Evolutionary conservation across 2,888 invertebrate genomes (phyloP).

Genomic region (Lochmaea capreae): DNA sequence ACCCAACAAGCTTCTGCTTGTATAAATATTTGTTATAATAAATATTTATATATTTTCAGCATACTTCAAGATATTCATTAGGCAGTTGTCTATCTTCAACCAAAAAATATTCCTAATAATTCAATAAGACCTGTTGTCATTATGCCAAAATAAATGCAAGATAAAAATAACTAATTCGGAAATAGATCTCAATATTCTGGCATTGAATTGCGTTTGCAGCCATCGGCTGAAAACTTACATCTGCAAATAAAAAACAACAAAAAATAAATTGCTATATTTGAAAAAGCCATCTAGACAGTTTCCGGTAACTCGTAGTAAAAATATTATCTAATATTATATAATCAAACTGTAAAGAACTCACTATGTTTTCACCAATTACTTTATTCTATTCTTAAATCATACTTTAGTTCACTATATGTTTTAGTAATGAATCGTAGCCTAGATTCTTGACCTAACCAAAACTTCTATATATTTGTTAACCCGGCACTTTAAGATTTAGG

Average conservation of each 20-base stretch:
- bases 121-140: constrained; percentile 31
- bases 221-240: constrained; percentile 23
- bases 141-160: constrained; percentile 33
- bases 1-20: no score
- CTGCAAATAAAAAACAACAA: constrained; percentile 13
- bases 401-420: no score
- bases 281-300: not conserved
- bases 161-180: constrained; percentile 28
- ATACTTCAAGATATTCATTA: constrained; percentile 10
- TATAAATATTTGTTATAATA: no score
- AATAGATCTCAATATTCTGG: constrained; percentile 31
- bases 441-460: no score
- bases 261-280: not conserved
- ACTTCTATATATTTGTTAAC: no score
- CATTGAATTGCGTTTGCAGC: constrained; percentile 24
- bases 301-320: not conserved
- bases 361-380: no score
- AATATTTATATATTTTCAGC: not conserved
- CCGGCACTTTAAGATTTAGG: no score
- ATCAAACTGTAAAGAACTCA: no score
- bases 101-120: constrained; percentile 30
- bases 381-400: no score
- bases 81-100: constrained; percentile 27
- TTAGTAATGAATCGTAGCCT: no score
- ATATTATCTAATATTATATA: no score